Conservation (phyloP, 2,888 invertebrate genomes). For the Hofmannophila pseudospretella region DNA sequence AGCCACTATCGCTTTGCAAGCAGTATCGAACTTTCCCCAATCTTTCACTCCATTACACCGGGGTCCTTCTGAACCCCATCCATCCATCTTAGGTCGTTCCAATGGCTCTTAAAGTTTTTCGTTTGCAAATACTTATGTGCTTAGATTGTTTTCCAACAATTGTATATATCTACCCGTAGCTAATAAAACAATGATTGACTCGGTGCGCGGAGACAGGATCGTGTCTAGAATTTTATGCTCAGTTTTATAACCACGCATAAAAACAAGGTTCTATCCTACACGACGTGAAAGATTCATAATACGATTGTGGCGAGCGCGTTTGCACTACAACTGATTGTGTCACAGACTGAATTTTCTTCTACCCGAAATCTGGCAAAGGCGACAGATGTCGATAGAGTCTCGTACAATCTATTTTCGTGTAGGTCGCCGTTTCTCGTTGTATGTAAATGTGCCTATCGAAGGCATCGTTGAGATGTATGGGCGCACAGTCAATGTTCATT, state of each 20-base stretch:
- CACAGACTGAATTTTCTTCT: constrained; percentile 8
- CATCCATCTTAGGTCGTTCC: neutral
- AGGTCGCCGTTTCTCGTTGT: constrained; percentile 2
- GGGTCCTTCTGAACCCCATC: neutral
- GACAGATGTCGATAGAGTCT: neutral
- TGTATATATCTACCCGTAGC: constrained; percentile 16
- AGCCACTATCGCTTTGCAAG: neutral
- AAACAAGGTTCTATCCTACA: constrained; percentile 39
- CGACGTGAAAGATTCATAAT: constrained; percentile 63
- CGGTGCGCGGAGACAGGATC: constrained; percentile 40
- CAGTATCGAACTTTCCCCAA: neutral
- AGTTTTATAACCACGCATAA: constrained; percentile 62
- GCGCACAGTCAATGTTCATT: constrained; percentile 30
- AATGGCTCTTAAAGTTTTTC: neutral
- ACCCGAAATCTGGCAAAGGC: neutral
- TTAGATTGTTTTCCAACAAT: constrained; percentile 29
- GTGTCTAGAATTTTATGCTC: constrained; percentile 63
- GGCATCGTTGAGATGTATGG: constrained; percentile 7
- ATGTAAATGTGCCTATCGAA: constrained; percentile 15
- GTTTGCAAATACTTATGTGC: constrained; percentile 4
- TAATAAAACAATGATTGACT: constrained; percentile 75
- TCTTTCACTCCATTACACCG: constrained; percentile 4
- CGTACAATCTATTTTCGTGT: neutral
- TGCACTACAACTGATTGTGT: constrained; percentile 21
- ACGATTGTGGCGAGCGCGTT: constrained; percentile 29